A percentile compares a stretch with the other conserved stretches of the same genome.
phyloP scores from a whole-genome alignment of 2,888 invertebrate species.

The Germaria angustata region DNA sequence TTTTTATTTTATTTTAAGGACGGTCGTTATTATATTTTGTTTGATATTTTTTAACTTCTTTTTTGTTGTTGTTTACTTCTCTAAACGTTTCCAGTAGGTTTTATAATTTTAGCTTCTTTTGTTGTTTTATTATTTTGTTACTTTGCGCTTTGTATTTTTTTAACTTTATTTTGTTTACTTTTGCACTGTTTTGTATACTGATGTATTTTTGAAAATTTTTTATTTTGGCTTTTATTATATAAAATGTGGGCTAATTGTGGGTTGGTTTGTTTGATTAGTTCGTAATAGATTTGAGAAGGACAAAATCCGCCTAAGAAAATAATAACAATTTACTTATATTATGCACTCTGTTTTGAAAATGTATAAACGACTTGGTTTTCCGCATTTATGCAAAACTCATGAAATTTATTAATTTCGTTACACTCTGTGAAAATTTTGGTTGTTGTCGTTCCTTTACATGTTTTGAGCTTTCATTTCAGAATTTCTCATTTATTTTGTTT shows the following conservation, averaged over 20 bases:
- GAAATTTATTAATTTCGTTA: background rate
- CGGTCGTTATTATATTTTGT: constrained; percentile 43
- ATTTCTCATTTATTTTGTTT: background rate
- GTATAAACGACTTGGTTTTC: background rate
- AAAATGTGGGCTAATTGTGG: constrained; percentile 58
- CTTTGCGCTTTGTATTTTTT: background rate
- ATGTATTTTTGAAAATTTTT: background rate
- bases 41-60: background rate
- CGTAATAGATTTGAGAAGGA: constrained; percentile 31
- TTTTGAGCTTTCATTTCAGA: background rate
- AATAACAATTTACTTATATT: constrained; percentile 1
- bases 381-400: background rate
- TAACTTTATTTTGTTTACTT: constrained; percentile 18
- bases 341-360: background rate
- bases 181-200: constrained; percentile 23
- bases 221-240: constrained; percentile 13
- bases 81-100: background rate
- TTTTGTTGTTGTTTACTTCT: background rate
- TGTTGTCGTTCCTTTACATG: background rate
- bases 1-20: constrained; percentile 50
- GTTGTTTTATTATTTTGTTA: constrained; percentile 6
- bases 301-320: background rate
- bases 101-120: background rate
- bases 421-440: background rate
- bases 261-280: constrained; percentile 59